These are phyloP conservation scores for Dasypolia templi DNA, from an alignment of 2,888 invertebrate genomes.

Conservation along the genomic window DNA sequence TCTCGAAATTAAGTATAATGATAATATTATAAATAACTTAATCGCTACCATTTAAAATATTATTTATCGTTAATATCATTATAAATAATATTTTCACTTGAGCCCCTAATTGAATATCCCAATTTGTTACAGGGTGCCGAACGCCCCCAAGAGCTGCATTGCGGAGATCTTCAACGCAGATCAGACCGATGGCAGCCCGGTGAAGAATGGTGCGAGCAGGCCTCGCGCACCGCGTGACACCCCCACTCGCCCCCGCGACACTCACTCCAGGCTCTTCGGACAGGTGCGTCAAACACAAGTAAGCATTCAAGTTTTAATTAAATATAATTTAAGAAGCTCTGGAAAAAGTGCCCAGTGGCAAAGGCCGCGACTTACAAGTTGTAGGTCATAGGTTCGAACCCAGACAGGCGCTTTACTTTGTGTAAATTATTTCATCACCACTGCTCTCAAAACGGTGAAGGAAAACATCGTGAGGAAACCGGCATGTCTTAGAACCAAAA, in stretches of 20 bases:
- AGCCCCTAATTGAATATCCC: not conserved
- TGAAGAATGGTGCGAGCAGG: slow-evolving; percentile 82
- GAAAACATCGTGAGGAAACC: no score
- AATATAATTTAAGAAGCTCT: not conserved
- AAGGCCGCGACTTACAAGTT: no score
- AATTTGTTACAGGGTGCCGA: slow-evolving; percentile 88
- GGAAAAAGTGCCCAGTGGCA: no score
- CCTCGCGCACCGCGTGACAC: slow-evolving; percentile 90
- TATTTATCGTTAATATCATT: no score
- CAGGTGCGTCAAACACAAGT: slow-evolving; percentile 74
- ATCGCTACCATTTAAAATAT: no score
- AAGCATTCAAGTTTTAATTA: slow-evolving; percentile 28
- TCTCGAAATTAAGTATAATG: no score
- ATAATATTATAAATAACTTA: no score
- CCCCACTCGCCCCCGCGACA: slow-evolving; percentile 91
- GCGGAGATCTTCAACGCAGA: slow-evolving; percentile 89
- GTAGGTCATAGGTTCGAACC: no score
- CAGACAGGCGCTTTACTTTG: no score
- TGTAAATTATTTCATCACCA: no score
- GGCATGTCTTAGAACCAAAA: no score
- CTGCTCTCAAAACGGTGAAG: no score
- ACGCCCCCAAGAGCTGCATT: slow-evolving; percentile 91
- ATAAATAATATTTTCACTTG: not conserved
- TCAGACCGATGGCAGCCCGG: slow-evolving; percentile 80
- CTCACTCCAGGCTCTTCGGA: slow-evolving; percentile 91